Base-by-base conservation (phyloP, 2,797 vertebrate genomes). In the Falco rusticolus region DNA sequence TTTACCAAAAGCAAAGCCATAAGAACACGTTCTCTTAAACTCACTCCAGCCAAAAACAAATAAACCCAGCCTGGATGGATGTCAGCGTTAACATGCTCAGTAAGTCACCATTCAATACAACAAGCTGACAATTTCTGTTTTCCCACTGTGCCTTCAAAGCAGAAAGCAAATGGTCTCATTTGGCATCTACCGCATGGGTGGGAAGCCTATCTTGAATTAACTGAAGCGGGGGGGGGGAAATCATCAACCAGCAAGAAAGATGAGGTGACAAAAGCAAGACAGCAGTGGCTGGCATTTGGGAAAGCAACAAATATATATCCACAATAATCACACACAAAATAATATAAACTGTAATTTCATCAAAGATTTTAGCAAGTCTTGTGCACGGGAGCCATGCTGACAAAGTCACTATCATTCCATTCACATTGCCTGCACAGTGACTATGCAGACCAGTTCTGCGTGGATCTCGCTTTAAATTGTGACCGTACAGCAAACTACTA, bases 1-100 rank as follows among this genome's bases (percentile, higher is more conserved):
- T 98, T 98, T 96, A 99, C 98, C 98, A 99, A 98, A 87, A 98
- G 97, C 87, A 99, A 98, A 91, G 98, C 98, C 98, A 98, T 98
- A 79, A 99, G 97, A 5, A 98, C 98, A 82, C 98, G 98, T n/a
- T 99, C 98, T 92, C 96, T 98, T 90, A 98, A 96, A 94, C 96
- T 98, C 26, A 96, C 94, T 29, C 98, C 98, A 59, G 98, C 98
- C 99, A 99, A 83, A 75, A 84, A 53, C 96, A 85, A 22, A n/a
- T 18, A 71, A 61, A 94, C 45, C 53, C 39, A 66, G 45, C 19
- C 37, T 34, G 24, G 33, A 47, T 8, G 20, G 37, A 70, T 33
- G 50, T 53, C 29, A 16, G 8, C 20, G 12, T 26, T 33, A 34
- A 81, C 68, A 26, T 31, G 13, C 61, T 51, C 56, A 43, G 11